phyloP scores from a whole-genome alignment of 2,113 vertebrate species.

The Siphamia tubifer region DNA sequence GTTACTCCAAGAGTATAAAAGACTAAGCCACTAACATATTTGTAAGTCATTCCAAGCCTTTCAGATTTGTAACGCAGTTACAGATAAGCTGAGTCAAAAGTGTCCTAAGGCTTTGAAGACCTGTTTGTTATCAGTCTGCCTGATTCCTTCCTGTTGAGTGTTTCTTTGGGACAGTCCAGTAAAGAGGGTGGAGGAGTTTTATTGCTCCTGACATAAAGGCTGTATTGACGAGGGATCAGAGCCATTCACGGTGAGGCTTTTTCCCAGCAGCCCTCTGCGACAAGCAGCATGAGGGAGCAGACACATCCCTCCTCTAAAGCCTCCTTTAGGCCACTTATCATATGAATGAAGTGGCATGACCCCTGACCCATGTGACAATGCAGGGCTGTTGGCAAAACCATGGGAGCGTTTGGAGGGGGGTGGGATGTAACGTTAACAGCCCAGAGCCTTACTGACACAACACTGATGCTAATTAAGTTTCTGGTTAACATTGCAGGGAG shows the following conservation, averaged over 20 bases:
- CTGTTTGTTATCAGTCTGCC: background rate
- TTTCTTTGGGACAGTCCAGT: constrained; percentile 3
- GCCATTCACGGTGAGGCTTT: background rate
- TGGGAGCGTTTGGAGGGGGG: background rate
- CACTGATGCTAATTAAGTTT: background rate
- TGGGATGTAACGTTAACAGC: background rate
- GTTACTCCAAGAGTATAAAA: no score
- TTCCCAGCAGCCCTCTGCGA: background rate
- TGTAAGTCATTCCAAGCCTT: background rate
- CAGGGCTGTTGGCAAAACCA: background rate
- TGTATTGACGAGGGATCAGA: constrained; percentile 21
- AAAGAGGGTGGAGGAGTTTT: constrained; percentile 3
- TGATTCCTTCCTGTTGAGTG: background rate
- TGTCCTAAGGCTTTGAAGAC: background rate
- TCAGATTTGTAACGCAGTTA: background rate
- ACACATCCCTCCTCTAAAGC: background rate
- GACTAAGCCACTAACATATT: background rate
- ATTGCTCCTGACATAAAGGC: constrained; percentile 10
- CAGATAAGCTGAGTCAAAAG: background rate
- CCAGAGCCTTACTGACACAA: background rate
- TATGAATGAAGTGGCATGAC: constrained; percentile 18
- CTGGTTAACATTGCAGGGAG: constrained; percentile 6
- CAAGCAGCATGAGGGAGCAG: constrained; percentile 3
- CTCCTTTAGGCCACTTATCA: constrained; percentile 28
- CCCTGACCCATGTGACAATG: constrained; percentile 23